These are phyloP conservation scores for Xenus cinereus DNA, from an alignment of 2,113 vertebrate species.

Conservation along the genomic window DNA sequence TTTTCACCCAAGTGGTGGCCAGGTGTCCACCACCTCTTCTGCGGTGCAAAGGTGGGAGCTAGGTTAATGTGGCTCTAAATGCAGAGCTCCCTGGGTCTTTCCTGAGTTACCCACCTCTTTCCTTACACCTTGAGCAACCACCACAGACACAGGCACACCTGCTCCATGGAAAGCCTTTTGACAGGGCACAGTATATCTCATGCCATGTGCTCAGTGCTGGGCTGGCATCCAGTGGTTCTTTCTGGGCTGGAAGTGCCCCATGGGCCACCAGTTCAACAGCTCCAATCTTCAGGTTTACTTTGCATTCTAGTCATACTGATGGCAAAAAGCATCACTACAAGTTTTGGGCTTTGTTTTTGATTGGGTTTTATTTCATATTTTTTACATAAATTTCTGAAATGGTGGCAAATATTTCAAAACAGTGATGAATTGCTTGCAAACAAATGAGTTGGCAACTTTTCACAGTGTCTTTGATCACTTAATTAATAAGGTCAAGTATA, in stretches of 20 bases:
- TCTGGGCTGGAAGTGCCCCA: not conserved
- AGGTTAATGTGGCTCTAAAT: too few relatives aligned
- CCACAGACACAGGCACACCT: not conserved
- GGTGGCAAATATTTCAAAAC: not conserved
- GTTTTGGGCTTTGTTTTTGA: not conserved
- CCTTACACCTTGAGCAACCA: not conserved
- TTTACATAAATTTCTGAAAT: not conserved
- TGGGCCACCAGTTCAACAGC: not conserved
- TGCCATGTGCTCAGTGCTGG: not conserved
- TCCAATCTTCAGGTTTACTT: not conserved
- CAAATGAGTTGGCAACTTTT: not conserved
- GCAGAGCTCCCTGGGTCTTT: not conserved
- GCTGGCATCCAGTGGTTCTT: not conserved
- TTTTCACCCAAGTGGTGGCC: not conserved
- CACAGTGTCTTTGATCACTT: not conserved
- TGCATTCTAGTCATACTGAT: not conserved
- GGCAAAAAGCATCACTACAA: not conserved
- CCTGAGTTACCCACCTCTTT: not conserved
- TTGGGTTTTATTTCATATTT: not conserved
- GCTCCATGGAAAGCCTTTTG: not conserved
- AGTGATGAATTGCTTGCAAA: not conserved
- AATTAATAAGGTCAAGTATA: not conserved
- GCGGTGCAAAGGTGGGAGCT: not conserved
- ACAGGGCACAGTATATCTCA: not conserved
- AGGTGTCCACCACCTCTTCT: not conserved